Conservation (phyloP, 2,113 vertebrate genomes). For the Kryptolebias marmoratus region DNA sequence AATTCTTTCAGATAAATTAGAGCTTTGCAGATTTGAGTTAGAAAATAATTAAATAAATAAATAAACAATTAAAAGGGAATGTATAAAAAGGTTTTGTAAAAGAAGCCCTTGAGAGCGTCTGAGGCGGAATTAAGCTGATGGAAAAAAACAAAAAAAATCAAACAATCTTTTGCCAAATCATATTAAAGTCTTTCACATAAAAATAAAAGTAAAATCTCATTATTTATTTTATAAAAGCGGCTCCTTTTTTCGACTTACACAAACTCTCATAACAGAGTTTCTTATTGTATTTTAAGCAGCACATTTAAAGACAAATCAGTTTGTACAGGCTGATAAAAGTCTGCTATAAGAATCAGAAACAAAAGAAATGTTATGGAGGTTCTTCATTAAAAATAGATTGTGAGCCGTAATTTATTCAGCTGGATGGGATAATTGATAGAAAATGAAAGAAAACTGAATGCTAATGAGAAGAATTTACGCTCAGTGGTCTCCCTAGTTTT, state of each 20-base stretch:
- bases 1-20: constrained; percentile 1
- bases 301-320: constrained; percentile 25
- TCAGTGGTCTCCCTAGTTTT: neutral
- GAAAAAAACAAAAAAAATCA: constrained; percentile 1
- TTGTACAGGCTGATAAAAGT: constrained; percentile 1
- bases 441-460: neutral
- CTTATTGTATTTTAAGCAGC: constrained; percentile 6
- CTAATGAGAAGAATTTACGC: constrained; percentile 1
- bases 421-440: constrained; percentile 13
- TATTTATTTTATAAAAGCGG: constrained; percentile 4
- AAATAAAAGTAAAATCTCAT: constrained; percentile 32
- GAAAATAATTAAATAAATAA: constrained; percentile 22
- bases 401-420: constrained; percentile 10
- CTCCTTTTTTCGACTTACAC: constrained; percentile 4
- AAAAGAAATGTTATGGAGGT: constrained; percentile 13
- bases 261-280: too few relatives aligned
- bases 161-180: constrained; percentile 25
- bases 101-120: neutral
- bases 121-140: constrained; percentile 5
- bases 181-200: constrained; percentile 19
- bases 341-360: neutral
- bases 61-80: constrained; percentile 29
- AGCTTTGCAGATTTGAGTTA: constrained; percentile 9
- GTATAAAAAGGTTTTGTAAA: constrained; percentile 12
- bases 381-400: constrained; percentile 35